Percentiles rank a stretch among this genome's conserved stretches.
Conservation (phyloP, 2,888 invertebrate species). For the Cantharis rustica region DNA sequence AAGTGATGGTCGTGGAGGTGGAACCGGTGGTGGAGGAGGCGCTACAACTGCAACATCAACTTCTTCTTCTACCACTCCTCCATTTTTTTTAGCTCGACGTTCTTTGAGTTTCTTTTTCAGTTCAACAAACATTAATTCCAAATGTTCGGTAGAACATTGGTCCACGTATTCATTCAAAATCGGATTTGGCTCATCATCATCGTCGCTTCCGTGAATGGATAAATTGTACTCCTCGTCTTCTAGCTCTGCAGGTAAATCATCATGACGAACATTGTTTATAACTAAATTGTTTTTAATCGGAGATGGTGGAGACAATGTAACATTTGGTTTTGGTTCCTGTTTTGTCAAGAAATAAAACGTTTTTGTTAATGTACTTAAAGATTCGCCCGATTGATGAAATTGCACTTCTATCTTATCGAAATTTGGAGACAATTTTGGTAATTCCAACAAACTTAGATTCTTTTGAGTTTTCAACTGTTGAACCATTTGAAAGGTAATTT, state of each 20-base stretch:
- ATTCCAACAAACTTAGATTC: neutral
- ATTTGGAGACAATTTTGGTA: neutral
- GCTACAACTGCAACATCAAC: neutral
- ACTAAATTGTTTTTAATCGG: neutral
- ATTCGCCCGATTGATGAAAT: neutral
- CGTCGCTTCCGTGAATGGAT: conserved; percentile 17
- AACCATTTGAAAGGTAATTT: conserved; percentile 14
- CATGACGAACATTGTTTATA: neutral
- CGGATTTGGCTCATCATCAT: neutral
- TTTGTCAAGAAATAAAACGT: neutral
- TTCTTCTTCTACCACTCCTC: neutral
- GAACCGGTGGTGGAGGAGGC: neutral
- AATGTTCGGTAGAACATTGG: conserved; percentile 9
- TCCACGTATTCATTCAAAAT: conserved; percentile 8
- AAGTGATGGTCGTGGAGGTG: neutral
- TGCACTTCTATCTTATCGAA: neutral
- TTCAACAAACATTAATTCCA: conserved; percentile 20
- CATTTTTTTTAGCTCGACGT: neutral
- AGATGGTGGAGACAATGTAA: neutral
- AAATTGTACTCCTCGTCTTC: conserved; percentile 26
- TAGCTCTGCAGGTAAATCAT: neutral
- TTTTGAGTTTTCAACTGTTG: conserved; percentile 1
- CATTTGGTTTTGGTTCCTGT: neutral
- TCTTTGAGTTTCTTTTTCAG: conserved; percentile 15
- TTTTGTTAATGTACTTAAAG: neutral